These are phyloP conservation scores for Scatophagus argus DNA, from an alignment of 2,113 vertebrate genomes.

Conservation along the genomic window DNA sequence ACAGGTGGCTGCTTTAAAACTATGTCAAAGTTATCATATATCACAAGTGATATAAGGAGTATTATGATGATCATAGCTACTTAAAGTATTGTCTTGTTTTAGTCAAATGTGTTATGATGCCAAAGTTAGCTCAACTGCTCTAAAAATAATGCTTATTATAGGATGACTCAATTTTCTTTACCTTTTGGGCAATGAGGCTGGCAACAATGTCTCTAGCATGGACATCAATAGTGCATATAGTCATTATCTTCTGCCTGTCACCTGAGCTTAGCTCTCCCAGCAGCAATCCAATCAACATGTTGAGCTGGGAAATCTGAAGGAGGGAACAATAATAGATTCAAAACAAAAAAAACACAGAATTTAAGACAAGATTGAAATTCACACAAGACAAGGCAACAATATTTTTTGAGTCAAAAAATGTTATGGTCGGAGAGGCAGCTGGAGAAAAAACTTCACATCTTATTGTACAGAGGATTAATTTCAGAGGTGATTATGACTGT, in stretches of 20 bases:
- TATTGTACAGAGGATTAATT: too few species aligned
- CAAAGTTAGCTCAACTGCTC: neutral
- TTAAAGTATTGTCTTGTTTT: constrained; percentile 1
- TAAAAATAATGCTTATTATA: neutral
- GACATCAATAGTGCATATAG: constrained; percentile 86
- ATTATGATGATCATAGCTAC: neutral
- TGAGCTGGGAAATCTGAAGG: constrained; percentile 85
- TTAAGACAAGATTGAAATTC: neutral
- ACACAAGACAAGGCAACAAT: neutral
- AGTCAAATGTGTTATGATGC: neutral
- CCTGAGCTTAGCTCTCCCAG: constrained; percentile 85
- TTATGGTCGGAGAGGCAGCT: too few species aligned
- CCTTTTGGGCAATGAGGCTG: constrained; percentile 87
- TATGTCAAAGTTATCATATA: neutral
- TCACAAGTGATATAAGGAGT: neutral
- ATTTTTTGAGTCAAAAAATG: neutral
- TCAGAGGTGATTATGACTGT: too few species aligned
- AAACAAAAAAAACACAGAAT: too few species aligned
- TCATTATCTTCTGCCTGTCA: constrained; percentile 89
- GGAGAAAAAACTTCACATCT: too few species aligned
- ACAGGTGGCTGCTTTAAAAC: constrained; percentile 19
- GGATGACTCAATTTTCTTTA: constrained; percentile 20
- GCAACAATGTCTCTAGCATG: constrained; percentile 86
- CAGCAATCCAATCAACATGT: constrained; percentile 84
- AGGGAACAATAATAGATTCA: too few species aligned